Conservation (phyloP, 2,888 invertebrate genomes). For the Polydrusus tereticollis region DNA sequence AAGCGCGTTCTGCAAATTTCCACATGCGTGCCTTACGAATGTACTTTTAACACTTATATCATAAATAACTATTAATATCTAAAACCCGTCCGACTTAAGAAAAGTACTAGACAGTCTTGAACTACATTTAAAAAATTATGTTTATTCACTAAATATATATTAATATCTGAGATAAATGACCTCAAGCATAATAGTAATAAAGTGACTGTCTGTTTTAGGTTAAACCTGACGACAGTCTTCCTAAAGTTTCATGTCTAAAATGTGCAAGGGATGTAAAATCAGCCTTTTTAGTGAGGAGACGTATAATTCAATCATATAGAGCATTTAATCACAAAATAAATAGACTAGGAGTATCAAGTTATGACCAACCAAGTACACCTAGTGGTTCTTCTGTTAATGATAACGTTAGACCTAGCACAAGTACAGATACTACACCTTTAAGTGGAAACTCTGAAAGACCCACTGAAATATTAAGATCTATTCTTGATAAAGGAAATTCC, state of each 20-base stretch:
- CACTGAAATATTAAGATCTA: slow-evolving; percentile 2
- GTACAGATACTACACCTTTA: not conserved
- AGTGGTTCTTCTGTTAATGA: not conserved
- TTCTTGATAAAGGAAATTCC: not conserved
- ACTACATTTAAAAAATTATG: too few species aligned
- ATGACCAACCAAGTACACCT: not conserved
- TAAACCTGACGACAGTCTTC: slow-evolving; percentile 56
- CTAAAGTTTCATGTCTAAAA: slow-evolving; percentile 57
- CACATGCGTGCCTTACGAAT: too few species aligned
- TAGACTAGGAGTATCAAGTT: not conserved
- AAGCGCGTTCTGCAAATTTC: too few species aligned
- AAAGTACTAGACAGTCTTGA: too few species aligned
- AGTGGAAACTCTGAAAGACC: not conserved
- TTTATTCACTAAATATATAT: too few species aligned
- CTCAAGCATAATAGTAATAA: not conserved
- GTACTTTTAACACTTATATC: too few species aligned
- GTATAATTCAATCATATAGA: slow-evolving; percentile 58
- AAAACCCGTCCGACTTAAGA: too few species aligned
- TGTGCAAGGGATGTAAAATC: slow-evolving; percentile 58
- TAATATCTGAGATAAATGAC: too few species aligned
- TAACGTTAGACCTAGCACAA: not conserved
- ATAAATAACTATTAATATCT: too few species aligned
- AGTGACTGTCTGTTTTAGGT: slow-evolving; percentile 52
- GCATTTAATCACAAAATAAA: slow-evolving; percentile 42
- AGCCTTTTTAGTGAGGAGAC: slow-evolving; percentile 56